These are phyloP conservation scores for Leucophenga maculata DNA, from an alignment of 2,888 invertebrate species.

Conservation along the genomic window DNA sequence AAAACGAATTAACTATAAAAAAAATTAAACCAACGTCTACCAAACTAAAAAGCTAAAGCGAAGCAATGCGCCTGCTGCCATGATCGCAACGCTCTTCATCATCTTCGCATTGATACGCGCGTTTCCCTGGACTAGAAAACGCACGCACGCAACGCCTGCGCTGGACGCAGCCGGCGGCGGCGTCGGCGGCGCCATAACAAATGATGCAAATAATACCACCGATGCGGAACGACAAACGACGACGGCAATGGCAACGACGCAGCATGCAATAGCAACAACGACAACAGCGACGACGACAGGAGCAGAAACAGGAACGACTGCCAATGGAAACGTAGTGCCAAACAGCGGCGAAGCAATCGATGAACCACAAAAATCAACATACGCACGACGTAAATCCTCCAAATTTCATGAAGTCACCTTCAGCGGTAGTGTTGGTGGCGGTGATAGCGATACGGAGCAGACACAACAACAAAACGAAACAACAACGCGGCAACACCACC, in stretches of 20 bases:
- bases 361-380: conserved; percentile 16
- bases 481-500: conserved; percentile 40
- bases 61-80: conserved; percentile 33
- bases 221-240: conserved; percentile 4
- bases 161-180: conserved; percentile 44
- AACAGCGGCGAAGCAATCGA: conserved; percentile 3
- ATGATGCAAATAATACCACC: conserved; percentile 35
- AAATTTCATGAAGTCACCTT: conserved; percentile 67
- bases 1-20: conserved; percentile 24
- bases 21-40: neutral
- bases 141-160: conserved; percentile 31
- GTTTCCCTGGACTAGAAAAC: conserved; percentile 69
- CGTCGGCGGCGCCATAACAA: conserved; percentile 42
- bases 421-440: conserved; percentile 65
- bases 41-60: conserved; percentile 11
- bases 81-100: conserved; percentile 72
- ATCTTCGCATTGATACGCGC: conserved; percentile 72
- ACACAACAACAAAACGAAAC: conserved; percentile 20
- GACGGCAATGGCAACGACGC: conserved; percentile 15
- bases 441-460: conserved; percentile 50
- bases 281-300: conserved; percentile 17
- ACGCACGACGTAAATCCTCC: conserved; percentile 59
- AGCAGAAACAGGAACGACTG: neutral
- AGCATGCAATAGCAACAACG: conserved; percentile 10
- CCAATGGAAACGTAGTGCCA: conserved; percentile 28